Conservation (phyloP, 2,797 vertebrate genomes). For the Ataeniobius toweri region DNA sequence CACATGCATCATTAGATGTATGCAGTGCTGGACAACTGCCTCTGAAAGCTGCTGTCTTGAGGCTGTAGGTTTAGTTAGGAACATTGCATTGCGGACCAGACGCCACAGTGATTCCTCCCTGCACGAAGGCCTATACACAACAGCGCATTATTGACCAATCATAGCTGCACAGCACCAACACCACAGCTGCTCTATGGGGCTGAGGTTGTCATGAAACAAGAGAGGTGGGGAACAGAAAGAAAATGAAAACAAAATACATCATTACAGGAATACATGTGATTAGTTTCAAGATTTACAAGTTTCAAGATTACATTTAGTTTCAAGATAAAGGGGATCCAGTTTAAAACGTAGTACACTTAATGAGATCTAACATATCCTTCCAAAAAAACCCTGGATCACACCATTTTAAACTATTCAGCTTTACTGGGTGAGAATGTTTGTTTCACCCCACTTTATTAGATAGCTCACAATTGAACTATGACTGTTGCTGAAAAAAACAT, state of each 20-base stretch:
- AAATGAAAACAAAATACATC: constrained; percentile 1
- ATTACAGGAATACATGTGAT: constrained; percentile 15
- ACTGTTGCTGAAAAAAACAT: constrained; percentile 29
- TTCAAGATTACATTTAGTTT: neutral
- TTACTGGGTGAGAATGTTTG: constrained; percentile 10
- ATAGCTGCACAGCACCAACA: constrained; percentile 66
- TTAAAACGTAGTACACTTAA: neutral
- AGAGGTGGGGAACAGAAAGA: neutral
- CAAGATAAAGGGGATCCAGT: neutral
- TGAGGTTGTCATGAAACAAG: constrained; percentile 18
- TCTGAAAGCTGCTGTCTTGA: constrained; percentile 57
- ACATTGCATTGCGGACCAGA: constrained; percentile 49
- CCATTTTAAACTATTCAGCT: neutral
- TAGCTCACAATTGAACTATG: constrained; percentile 11
- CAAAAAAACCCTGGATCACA: neutral
- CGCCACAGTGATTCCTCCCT: constrained; percentile 60
- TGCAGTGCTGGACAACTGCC: constrained; percentile 65
- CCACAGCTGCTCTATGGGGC: constrained; percentile 65
- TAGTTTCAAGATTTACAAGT: neutral
- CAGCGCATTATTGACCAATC: constrained; percentile 69
- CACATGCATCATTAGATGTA: constrained; percentile 50
- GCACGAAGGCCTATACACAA: constrained; percentile 59
- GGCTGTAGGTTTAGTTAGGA: constrained; percentile 44
- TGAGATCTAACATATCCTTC: neutral
- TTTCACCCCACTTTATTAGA: neutral